Evolutionary conservation across 2,797 vertebrate genomes (phyloP).

Genomic region (Dryobates pubescens): DNA sequence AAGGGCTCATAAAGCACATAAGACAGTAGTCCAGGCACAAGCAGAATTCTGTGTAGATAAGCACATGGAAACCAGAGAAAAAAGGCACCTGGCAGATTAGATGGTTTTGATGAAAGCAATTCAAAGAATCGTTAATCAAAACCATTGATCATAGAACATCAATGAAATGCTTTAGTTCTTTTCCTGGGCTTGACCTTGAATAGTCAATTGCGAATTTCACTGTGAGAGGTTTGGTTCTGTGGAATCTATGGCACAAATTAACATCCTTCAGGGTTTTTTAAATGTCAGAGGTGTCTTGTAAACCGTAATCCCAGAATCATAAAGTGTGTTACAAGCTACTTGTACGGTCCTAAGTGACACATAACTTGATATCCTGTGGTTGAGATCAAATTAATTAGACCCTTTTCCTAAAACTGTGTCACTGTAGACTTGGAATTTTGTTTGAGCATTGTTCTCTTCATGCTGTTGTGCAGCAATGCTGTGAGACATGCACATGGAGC

Average conservation of each 20-base stretch:
- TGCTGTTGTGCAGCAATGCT: neutral
- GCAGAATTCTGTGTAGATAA: neutral
- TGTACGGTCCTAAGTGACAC: neutral
- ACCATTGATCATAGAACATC: neutral
- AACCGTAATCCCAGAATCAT: neutral
- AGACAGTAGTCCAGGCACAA: neutral
- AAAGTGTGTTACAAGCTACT: neutral
- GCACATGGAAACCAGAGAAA: accelerated
- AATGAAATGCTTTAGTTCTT: neutral
- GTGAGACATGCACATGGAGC: neutral
- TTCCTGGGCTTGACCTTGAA: neutral
- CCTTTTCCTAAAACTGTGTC: neutral
- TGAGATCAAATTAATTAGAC: neutral
- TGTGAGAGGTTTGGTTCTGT: neutral
- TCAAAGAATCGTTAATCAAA: neutral
- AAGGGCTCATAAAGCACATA: neutral
- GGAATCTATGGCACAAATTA: neutral
- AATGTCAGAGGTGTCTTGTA: neutral
- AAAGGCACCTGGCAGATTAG: neutral
- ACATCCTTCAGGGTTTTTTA: neutral
- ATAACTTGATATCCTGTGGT: neutral
- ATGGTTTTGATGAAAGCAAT: neutral
- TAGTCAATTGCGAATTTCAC: neutral
- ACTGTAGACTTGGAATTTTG: neutral
- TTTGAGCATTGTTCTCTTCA: neutral